These are phyloP conservation scores for Lagopus leucura DNA, from an alignment of 2,113 vertebrate species.

Conservation along the genomic window DNA sequence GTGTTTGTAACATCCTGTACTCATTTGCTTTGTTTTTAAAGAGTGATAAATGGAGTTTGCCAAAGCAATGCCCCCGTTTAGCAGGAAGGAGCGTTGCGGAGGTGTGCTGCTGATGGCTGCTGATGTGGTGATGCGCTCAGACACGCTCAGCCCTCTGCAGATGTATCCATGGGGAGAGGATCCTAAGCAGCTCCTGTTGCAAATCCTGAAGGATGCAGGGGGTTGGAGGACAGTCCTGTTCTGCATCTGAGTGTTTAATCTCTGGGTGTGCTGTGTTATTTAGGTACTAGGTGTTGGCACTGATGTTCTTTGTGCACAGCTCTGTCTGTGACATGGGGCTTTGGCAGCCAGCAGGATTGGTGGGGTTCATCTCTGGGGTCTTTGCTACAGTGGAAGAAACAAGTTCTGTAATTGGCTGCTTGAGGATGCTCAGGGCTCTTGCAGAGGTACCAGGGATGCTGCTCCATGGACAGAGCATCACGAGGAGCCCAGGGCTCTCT, in stretches of 20 bases:
- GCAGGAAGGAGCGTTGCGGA: neutral
- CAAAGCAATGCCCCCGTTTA: neutral
- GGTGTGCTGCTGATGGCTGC: neutral
- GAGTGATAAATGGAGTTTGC: conserved; percentile 38
- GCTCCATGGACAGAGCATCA: neutral
- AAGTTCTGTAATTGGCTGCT: neutral
- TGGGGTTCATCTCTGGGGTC: neutral
- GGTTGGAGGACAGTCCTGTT: neutral
- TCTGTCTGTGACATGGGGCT: neutral
- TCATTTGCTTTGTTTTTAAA: conserved; percentile 39
- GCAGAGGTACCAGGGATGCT: accelerated
- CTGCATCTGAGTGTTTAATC: neutral
- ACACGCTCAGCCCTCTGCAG: neutral
- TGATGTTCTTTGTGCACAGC: accelerated
- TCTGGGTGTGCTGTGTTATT: neutral
- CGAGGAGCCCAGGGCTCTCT: neutral
- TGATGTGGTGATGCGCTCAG: neutral
- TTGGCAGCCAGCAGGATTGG: accelerated
- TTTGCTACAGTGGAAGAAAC: neutral
- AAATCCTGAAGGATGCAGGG: neutral
- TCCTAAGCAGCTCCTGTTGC: accelerated
- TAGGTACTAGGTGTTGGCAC: neutral
- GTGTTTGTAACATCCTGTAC: neutral
- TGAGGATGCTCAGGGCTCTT: neutral
- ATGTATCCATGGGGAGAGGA: accelerated